These are phyloP conservation scores for Lates calcarifer DNA, from an alignment of 2,113 vertebrate species.

Conservation along the genomic window DNA sequence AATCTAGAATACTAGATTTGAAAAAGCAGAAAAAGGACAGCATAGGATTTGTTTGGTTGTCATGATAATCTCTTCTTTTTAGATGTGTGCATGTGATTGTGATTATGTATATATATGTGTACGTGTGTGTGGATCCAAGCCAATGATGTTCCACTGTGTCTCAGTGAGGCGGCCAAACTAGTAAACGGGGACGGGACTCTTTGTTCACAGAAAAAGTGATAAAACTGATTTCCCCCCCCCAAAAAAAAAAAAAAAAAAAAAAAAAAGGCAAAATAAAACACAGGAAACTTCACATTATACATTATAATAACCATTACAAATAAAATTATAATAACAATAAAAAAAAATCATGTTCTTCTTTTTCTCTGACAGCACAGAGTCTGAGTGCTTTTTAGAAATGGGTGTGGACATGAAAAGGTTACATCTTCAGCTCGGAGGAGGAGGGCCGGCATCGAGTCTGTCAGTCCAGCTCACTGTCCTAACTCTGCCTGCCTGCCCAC, in stretches of 20 bases:
- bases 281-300: conserved; percentile 82
- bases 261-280: conserved; percentile 85
- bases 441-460: conserved; percentile 78
- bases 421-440: conserved; percentile 68
- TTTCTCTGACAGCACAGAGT: conserved; percentile 90
- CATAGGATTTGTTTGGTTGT: conserved; percentile 79
- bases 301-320: conserved; percentile 81
- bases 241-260: conserved; percentile 72
- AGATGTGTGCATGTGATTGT: conserved; percentile 35
- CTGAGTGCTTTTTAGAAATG: conserved; percentile 94
- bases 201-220: conserved; percentile 89
- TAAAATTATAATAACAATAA: conserved; percentile 79
- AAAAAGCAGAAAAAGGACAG: conserved; percentile 65
- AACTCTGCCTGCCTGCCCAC: conserved; percentile 83
- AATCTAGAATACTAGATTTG: conserved; percentile 48
- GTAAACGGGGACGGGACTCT: conserved; percentile 87
- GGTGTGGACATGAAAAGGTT: conserved; percentile 88
- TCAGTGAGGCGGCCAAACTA: conserved; percentile 74
- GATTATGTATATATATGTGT: conserved; percentile 21
- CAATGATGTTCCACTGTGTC: conserved; percentile 77
- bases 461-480: conserved; percentile 86
- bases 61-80: conserved; percentile 69
- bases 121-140: conserved; percentile 41
- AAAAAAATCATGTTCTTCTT: conserved; percentile 81
- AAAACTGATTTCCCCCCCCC: conserved; percentile 75